These are phyloP conservation scores for Sterrhoptilus dennistouni DNA, from an alignment of 2,113 vertebrate genomes.

Conservation along the genomic window DNA sequence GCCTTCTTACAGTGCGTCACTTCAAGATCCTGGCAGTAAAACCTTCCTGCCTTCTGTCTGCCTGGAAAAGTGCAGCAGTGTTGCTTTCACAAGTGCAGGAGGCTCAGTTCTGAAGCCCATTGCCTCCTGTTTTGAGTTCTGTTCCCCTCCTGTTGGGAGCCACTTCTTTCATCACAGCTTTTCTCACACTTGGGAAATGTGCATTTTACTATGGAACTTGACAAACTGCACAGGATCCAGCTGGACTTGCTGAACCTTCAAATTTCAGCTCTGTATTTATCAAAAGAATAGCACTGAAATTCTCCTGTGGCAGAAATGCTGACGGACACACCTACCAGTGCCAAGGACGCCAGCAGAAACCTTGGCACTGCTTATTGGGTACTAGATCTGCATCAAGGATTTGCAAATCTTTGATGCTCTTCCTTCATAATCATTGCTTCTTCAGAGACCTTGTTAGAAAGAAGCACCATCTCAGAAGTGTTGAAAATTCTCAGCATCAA, in stretches of 20 bases:
- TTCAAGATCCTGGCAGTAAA: neutral
- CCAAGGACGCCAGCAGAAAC: neutral
- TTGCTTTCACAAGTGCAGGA: neutral
- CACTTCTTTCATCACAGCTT: neutral
- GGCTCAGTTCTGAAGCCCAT: neutral
- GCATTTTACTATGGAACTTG: neutral
- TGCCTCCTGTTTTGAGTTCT: neutral
- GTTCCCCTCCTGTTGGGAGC: accelerated
- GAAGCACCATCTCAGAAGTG: neutral
- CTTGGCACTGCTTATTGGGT: neutral
- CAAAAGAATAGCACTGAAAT: neutral
- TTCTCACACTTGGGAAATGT: neutral
- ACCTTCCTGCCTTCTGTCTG: neutral
- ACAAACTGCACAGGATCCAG: neutral
- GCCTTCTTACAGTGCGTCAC: neutral
- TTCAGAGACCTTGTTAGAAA: neutral
- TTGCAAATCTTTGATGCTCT: neutral
- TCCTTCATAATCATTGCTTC: neutral
- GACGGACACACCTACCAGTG: neutral
- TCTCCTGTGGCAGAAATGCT: neutral
- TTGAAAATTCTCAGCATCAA: neutral
- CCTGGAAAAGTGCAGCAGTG: neutral
- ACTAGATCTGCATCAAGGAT: neutral
- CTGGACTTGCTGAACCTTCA: neutral
- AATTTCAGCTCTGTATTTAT: neutral